Evolutionary conservation across 64 coral and sea anemone species (phyloP), one percentile per base, ranked within the genome.

Genomic region (Porites australiensis): DNA sequence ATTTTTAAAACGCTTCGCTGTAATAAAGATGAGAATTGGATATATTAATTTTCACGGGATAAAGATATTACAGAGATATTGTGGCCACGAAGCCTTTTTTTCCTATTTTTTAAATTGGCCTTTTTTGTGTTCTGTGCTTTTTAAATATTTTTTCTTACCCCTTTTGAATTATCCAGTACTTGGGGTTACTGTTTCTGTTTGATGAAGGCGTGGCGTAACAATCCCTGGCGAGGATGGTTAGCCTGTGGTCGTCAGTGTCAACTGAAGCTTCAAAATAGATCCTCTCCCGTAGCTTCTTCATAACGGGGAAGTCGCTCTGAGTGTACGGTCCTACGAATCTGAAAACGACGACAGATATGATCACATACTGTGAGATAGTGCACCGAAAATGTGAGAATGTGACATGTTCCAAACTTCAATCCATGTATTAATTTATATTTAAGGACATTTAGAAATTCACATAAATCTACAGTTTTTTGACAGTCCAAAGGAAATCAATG

Each of bases 161-260:
- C 13, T 84, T 19, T 51, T 84, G 61, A 68, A 84, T 84, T 45
- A 84, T 84, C 81, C 81, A 68, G 46, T 84, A 84, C 45, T 84
- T 84, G 37, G 81, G 81, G 5, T 48, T 19, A 51, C 81, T 68
- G 63, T 84, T 84, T 0, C 18, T 84, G 16, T 69, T n/a, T 49
- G 61, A 63, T 5, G 43, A 51, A 4, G 81, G 81, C 46, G 81
- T 84, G 1, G 81, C 81, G 69, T 68, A 84, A 68, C 81, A 84
- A 4, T 84, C 63, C 43, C 16, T 84, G 7, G 81, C 81, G 5
- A 68, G 81, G 19, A 84, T 69, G 44, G 62, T 84, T 18, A 84
- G 63, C 63, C 81, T 50, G 46, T 84, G 61, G 44, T 84, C 81
- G 68, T 23, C 53, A 0, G 62, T 84, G 15, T 84, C 81, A 52